Percentiles rank a stretch among this genome's conserved stretches.
These are phyloP conservation scores for Thalassophryne amazonica DNA, from an alignment of 2,797 vertebrate genomes.

Conservation along the genomic window DNA sequence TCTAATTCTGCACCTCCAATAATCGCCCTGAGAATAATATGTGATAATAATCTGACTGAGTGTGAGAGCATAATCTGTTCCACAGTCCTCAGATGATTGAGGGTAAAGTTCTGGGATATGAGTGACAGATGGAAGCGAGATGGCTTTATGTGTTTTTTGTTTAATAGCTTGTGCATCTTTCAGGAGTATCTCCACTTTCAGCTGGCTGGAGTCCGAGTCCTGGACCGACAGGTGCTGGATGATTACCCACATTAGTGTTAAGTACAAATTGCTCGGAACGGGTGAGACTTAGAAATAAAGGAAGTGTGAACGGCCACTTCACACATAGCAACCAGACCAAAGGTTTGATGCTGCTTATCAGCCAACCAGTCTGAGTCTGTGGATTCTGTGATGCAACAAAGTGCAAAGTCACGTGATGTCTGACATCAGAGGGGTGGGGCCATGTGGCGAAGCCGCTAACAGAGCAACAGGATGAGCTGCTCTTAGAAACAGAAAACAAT, in stretches of 20 bases:
- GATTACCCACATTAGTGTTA: constrained; percentile 76
- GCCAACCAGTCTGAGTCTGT: no score
- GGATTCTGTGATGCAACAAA: no score
- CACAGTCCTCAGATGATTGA: no score
- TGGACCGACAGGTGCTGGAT: constrained; percentile 62
- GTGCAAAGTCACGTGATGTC: constrained; percentile 68
- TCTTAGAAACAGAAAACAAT: constrained; percentile 70
- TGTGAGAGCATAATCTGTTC: no score
- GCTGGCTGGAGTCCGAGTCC: constrained; percentile 70
- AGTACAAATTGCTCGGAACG: constrained; percentile 78
- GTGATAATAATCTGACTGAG: no score
- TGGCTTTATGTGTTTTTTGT: constrained; percentile 70
- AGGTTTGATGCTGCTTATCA: no score
- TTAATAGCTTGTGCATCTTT: constrained; percentile 82
- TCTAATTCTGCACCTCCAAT: no score
- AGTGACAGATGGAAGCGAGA: constrained; percentile 65
- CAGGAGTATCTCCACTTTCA: constrained; percentile 70
- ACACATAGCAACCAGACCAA: no score
- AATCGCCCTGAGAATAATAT: no score
- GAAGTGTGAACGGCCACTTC: not conserved
- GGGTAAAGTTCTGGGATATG: no score
- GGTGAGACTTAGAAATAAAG: constrained; percentile 12
- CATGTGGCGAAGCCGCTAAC: constrained; percentile 68
- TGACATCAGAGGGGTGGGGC: constrained; percentile 68
- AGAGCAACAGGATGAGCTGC: constrained; percentile 57